A percentile compares a stretch with the other conserved stretches of the same genome.
These are phyloP conservation scores for Aplodontia rufa DNA, from an alignment of 2,113 vertebrate species.

Conservation along the genomic window DNA sequence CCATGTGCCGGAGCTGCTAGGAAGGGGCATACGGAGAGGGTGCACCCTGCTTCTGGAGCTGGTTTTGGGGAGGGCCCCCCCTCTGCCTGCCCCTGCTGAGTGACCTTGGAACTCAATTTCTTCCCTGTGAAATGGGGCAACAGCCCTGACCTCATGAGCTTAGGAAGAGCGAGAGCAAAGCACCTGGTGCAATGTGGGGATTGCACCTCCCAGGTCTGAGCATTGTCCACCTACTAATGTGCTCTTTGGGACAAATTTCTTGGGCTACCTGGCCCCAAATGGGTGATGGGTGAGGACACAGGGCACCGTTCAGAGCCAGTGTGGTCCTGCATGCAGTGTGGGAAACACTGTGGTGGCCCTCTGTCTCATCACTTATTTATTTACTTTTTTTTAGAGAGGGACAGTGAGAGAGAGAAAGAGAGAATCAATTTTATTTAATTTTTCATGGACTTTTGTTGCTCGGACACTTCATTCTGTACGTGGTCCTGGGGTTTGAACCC, in stretches of 20 bases:
- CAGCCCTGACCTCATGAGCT: fast-evolving
- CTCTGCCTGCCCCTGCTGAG: neutral
- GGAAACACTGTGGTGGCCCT: too few species aligned
- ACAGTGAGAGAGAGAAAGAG: too few species aligned
- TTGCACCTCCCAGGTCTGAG: neutral
- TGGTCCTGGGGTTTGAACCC: too few species aligned
- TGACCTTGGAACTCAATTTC: neutral
- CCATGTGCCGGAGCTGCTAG: neutral
- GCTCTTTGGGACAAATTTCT: neutral
- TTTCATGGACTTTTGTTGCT: too few species aligned
- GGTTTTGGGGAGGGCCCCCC: neutral
- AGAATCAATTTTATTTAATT: too few species aligned
- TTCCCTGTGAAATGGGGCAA: neutral
- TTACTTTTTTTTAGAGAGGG: too few species aligned
- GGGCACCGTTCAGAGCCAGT: neutral
- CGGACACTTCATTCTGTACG: too few species aligned
- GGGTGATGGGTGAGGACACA: too few species aligned
- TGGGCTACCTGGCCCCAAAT: too few species aligned
- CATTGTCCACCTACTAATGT: too few species aligned
- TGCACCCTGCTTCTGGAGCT: neutral
- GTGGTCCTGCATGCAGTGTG: neutral
- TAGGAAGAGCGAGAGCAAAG: neutral
- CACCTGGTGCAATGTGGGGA: neutral
- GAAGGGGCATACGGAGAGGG: neutral
- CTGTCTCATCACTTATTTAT: too few species aligned